Conservation (phyloP, 2,113 vertebrate genomes). For the Gallinago media region DNA sequence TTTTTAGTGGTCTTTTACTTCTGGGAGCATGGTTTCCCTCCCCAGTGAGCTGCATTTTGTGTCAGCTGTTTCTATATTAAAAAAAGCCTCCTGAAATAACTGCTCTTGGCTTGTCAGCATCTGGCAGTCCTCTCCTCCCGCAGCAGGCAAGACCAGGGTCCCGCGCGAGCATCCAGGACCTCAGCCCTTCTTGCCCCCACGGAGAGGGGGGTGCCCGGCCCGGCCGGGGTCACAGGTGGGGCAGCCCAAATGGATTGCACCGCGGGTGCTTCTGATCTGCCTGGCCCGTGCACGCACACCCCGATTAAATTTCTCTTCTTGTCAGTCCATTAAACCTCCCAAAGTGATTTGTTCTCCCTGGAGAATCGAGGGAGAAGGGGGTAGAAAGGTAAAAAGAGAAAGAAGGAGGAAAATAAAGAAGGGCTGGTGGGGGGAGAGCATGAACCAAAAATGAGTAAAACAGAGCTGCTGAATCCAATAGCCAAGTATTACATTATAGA, state of each 20-base stretch:
- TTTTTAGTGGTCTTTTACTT: slow-evolving; percentile 51
- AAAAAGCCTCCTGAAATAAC: slow-evolving; percentile 47
- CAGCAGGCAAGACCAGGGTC: slow-evolving; percentile 24
- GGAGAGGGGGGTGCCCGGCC: slow-evolving; percentile 23
- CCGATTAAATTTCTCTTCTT: slow-evolving; percentile 56
- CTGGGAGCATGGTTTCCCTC: slow-evolving; percentile 46
- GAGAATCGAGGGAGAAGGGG: slow-evolving; percentile 27
- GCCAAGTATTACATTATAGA: slow-evolving; percentile 59
- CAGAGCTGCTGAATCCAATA: slow-evolving; percentile 60
- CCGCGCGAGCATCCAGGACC: background rate
- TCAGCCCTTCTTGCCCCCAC: background rate
- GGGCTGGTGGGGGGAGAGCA: background rate
- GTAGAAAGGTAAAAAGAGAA: slow-evolving; percentile 62
- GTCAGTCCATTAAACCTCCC: slow-evolving; percentile 27
- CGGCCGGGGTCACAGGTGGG: slow-evolving; percentile 58
- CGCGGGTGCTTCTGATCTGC: background rate
- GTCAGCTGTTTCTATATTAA: slow-evolving; percentile 60
- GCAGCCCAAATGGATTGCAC: slow-evolving; percentile 46
- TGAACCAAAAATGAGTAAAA: slow-evolving; percentile 55
- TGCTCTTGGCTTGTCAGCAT: slow-evolving; percentile 38
- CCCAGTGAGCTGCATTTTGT: slow-evolving; percentile 54
- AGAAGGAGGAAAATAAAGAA: background rate
- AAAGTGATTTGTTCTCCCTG: slow-evolving; percentile 49
- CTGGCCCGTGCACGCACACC: background rate
- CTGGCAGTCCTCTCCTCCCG: slow-evolving; percentile 19